A percentile compares a stretch with the other conserved stretches of the same genome.
Conservation (phyloP, 2,888 invertebrate genomes). For the Peribatodes rhomboidaria region DNA sequence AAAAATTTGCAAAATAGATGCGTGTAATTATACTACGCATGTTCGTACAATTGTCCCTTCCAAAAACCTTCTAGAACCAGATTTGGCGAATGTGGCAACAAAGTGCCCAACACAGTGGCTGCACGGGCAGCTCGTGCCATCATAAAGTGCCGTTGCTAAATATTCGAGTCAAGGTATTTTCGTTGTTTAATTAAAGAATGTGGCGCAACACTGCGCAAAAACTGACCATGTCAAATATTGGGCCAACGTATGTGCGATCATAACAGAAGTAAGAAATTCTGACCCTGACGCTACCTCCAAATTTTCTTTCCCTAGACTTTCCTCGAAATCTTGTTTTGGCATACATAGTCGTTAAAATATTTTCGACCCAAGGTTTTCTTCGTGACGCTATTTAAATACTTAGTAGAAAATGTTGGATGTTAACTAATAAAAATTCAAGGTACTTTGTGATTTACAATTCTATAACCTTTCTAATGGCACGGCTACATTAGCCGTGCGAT, state of each 20-base stretch:
- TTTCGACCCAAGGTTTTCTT: too few relatives aligned
- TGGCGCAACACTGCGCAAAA: constrained; percentile 32
- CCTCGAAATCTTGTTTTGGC: too few relatives aligned
- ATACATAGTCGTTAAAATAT: too few relatives aligned
- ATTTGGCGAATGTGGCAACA: constrained; percentile 36
- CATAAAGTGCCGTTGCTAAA: constrained; percentile 36
- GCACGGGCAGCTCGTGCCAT: constrained; percentile 23
- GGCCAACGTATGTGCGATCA: constrained; percentile 4
- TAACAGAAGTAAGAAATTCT: constrained; percentile 13
- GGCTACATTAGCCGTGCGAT: too few relatives aligned
- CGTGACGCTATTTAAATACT: too few relatives aligned
- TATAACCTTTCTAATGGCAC: too few relatives aligned
- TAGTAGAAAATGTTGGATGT: too few relatives aligned
- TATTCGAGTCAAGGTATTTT: constrained; percentile 42
- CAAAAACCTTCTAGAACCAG: constrained; percentile 41
- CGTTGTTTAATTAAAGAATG: constrained; percentile 32
- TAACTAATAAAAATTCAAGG: too few relatives aligned
- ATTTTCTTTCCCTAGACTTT: too few relatives aligned
- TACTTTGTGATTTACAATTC: too few relatives aligned
- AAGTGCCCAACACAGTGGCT: constrained; percentile 19
- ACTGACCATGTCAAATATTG: constrained; percentile 33
- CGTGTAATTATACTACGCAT: constrained; percentile 4
- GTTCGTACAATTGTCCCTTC: constrained; percentile 24
- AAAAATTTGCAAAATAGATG: not conserved
- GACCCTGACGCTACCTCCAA: not conserved